phyloP scores from a whole-genome alignment of 2,888 invertebrate species.

The Hydriomena furcata region DNA sequence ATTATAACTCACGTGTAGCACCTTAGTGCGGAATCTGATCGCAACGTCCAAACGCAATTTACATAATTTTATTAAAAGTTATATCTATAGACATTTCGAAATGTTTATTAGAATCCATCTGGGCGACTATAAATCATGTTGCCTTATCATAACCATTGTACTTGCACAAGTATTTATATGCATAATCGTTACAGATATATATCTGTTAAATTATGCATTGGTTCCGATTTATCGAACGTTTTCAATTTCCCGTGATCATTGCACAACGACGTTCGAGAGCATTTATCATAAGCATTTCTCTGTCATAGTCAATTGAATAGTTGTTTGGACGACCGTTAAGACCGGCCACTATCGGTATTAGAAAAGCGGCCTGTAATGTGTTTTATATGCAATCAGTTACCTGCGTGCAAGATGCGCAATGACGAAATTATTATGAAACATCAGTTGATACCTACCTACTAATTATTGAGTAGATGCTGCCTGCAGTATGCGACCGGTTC shows the following conservation, averaged over 20 bases:
- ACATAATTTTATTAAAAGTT: background rate
- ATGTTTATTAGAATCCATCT: background rate
- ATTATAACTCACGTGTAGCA: constrained; percentile 43
- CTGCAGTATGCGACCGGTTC: constrained; percentile 58
- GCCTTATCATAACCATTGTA: constrained; percentile 3
- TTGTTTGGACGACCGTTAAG: constrained; percentile 57
- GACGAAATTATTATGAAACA: constrained; percentile 65
- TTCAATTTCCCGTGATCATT: constrained; percentile 50
- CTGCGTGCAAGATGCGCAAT: constrained; percentile 44
- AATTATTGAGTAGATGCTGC: constrained; percentile 64
- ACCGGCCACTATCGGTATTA: constrained; percentile 39
- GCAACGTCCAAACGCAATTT: constrained; percentile 32
- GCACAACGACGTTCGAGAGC: constrained; percentile 51
- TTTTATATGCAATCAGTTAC: constrained; percentile 32
- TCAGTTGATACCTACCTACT: constrained; percentile 63
- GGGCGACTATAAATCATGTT: constrained; percentile 8
- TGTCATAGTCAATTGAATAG: constrained; percentile 62
- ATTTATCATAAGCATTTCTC: constrained; percentile 58
- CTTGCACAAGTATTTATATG: constrained; percentile 4
- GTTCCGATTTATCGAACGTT: constrained; percentile 42
- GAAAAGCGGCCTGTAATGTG: constrained; percentile 27
- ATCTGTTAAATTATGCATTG: constrained; percentile 46
- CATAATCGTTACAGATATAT: constrained; percentile 27
- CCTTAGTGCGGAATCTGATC: constrained; percentile 28
- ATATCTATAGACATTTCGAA: background rate